These are phyloP conservation scores for Trichogramma dendrolimi DNA, from an alignment of 2,888 invertebrate genomes.

Conservation along the genomic window DNA sequence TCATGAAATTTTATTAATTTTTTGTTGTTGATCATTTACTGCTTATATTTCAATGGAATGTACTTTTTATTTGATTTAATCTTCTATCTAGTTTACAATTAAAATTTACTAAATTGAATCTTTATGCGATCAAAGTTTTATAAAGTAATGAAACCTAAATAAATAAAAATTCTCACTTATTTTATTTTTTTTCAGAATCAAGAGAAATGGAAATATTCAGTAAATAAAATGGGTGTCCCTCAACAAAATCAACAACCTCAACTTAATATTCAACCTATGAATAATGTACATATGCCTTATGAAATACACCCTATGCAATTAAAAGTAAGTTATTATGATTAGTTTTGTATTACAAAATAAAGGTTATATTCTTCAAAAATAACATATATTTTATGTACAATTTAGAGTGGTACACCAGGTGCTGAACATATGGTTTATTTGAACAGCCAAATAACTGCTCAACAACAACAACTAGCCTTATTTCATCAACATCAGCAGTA, in stretches of 20 bases:
- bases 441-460: constrained; percentile 52
- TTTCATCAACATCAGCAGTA: constrained; percentile 51
- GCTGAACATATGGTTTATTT: constrained; percentile 57
- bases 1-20: neutral
- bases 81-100: neutral
- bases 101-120: neutral
- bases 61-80: neutral
- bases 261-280: constrained; percentile 57
- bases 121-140: no score
- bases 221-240: constrained; percentile 52
- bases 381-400: constrained; percentile 28
- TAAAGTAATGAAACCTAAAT: no score
- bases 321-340: constrained; percentile 46
- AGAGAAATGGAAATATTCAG: constrained; percentile 80
- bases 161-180: neutral
- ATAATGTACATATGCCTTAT: constrained; percentile 49
- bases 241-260: constrained; percentile 60
- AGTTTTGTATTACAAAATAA: constrained; percentile 5
- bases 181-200: constrained; percentile 63
- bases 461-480: constrained; percentile 50
- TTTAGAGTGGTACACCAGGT: constrained; percentile 58
- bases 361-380: constrained; percentile 8
- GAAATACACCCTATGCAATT: constrained; percentile 50
- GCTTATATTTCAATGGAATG: neutral
- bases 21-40: neutral